Percentiles rank a stretch among this genome's conserved stretches.
Evolutionary conservation across 2,888 invertebrate genomes (phyloP).

Genomic region (Sarcophaga rosellei): DNA sequence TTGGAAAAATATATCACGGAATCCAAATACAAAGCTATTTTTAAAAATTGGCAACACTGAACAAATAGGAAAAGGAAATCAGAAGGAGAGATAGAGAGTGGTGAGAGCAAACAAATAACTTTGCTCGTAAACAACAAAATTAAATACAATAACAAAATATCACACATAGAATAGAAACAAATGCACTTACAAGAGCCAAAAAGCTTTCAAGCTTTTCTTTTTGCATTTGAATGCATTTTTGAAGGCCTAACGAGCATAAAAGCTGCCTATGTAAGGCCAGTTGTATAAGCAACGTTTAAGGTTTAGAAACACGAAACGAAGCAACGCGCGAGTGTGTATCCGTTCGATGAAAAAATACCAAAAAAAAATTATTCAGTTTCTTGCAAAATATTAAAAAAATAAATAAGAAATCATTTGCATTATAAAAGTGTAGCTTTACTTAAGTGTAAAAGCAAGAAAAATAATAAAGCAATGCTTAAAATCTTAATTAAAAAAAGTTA

Average conservation of each 20-base stretch:
- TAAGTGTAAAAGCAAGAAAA: background rate
- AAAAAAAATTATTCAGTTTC: conserved; percentile 19
- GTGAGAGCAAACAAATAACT: conserved; percentile 15
- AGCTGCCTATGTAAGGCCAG: conserved; percentile 76
- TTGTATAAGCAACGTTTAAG: conserved; percentile 79
- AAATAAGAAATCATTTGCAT: conserved; percentile 14
- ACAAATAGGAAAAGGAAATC: background rate
- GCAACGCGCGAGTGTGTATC: conserved; percentile 65
- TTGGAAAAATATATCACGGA: background rate
- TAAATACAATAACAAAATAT: conserved; percentile 9
- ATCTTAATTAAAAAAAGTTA: conserved; percentile 7
- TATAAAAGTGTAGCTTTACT: conserved; percentile 13
- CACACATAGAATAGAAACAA: conserved; percentile 53
- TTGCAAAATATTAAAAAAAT: conserved; percentile 25
- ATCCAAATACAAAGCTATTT: no score
- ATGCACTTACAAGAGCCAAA: conserved; percentile 54
- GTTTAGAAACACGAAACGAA: conserved; percentile 74
- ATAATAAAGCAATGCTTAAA: background rate
- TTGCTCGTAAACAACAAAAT: background rate
- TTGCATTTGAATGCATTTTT: conserved; percentile 68
- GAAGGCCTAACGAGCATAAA: conserved; percentile 71
- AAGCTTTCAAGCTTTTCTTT: conserved; percentile 53
- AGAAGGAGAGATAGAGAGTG: background rate
- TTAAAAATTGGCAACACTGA: background rate
- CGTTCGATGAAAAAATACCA: conserved; percentile 49